A percentile compares a stretch with the other conserved stretches of the same genome.
Evolutionary conservation across 2,797 vertebrate genomes (phyloP).

Genomic region (Uromys caudimaculatus): DNA sequence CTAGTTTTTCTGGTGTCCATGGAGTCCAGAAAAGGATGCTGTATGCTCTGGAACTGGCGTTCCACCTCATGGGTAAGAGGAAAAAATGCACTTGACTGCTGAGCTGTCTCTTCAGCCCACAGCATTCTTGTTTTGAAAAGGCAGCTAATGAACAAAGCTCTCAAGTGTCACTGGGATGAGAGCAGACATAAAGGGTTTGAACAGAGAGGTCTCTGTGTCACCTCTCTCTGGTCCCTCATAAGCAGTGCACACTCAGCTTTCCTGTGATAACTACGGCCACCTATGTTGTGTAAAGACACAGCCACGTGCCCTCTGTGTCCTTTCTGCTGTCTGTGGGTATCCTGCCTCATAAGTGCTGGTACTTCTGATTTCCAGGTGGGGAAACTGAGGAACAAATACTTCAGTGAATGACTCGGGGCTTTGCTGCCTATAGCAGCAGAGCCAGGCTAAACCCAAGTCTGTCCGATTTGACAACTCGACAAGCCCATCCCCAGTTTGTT

Average conservation of each 20-base stretch:
- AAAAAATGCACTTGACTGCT: not conserved
- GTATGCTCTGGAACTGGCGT: too few relatives aligned
- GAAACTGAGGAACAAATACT: not conserved
- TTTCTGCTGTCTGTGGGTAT: not conserved
- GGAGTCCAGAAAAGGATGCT: not conserved
- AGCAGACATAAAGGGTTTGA: not conserved
- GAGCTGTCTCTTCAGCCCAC: not conserved
- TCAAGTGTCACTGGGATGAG: not conserved
- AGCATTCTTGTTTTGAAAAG: not conserved
- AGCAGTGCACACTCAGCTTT: not conserved
- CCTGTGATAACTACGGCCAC: not conserved
- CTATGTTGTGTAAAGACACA: not conserved
- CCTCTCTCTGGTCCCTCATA: not conserved
- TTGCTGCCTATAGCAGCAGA: not conserved
- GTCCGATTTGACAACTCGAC: not conserved
- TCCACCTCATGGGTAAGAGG: not conserved
- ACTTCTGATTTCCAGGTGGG: not conserved
- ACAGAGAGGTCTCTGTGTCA: not conserved
- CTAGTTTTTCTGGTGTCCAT: not conserved
- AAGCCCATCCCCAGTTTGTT: not conserved
- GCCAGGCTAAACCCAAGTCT: not conserved
- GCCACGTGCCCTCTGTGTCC: fast-evolving
- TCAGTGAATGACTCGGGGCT: not conserved
- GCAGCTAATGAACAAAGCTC: not conserved
- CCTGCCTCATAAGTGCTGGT: not conserved